Base-by-base conservation (phyloP, 2,888 invertebrate genomes). In the Tipula helvola region DNA sequence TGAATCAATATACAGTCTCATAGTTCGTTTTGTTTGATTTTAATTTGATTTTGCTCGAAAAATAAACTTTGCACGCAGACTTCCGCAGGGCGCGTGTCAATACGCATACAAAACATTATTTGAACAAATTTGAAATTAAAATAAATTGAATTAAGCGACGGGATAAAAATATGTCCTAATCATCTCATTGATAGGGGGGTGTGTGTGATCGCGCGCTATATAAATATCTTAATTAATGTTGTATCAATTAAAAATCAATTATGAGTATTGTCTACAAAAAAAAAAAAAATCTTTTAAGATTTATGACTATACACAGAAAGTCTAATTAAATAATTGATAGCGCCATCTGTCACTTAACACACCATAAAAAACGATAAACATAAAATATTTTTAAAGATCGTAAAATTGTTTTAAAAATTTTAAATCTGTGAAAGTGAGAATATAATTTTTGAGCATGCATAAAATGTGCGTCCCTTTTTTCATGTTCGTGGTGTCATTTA, bases 51-150 rank as follows among this genome's bases (percentile, higher is more conserved):
- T 84, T 71, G 28, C 10, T n/a, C n/a, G n/a, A 16, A 84, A 84
- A 36, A 84, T 39, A 84, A 84, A 84, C 36, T 84, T 84, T 36
- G 84, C 41, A 84, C 39, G 36, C 39, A 84, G 16, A 83, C 84
- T 13, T 36, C 84, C 84, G 84, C 84, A 84, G 84, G 84, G 84
- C 84, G 84, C 84, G 84, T 84, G 84, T 39, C 84, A 84, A 84
- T 84, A 71, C 10, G 71, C 71, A 71, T 28, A 71, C 71, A 71
- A 28, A 28, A 52, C 2, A 12, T 10, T 3, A 71, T 71, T 71
- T 71, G 71, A 71, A 71, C 71, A 71, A 71, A 71, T 71, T 71
- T 28, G 18, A 71, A 71, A 71, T 71, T 71, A 71, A 28, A 71
- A 71, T 71, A 18, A 71, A 71, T 71, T 71, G 71, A 71, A 71